Evolutionary conservation across 1,140 invertebrate genomes (phyloP).

Genomic region (Euwallacea similis): DNA sequence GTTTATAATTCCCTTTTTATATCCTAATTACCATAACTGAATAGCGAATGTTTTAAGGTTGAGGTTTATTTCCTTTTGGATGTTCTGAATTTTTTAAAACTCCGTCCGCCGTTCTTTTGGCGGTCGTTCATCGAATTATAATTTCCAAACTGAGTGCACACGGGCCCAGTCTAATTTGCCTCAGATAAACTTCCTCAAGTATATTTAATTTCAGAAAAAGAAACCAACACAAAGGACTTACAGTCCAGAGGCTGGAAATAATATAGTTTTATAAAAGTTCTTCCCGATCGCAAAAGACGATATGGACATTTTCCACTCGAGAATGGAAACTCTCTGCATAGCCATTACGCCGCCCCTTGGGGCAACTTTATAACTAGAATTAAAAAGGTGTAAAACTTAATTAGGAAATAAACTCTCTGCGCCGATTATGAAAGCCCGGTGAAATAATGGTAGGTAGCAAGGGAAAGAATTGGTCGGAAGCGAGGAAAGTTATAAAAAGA

Average conservation of each 20-base stretch:
- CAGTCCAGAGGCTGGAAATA: not conserved
- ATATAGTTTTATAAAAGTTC: slow-evolving; percentile 3
- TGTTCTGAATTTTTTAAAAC: slow-evolving; percentile 48
- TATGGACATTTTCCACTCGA: slow-evolving; percentile 4
- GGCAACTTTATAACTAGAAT: slow-evolving; percentile 43
- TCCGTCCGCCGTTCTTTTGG: slow-evolving; percentile 42
- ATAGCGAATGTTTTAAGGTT: slow-evolving; percentile 46
- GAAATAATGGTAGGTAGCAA: slow-evolving; percentile 33
- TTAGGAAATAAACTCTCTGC: slow-evolving; percentile 46
- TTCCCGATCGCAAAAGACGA: not conserved
- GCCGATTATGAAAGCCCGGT: slow-evolving; percentile 42
- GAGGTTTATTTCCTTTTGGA: slow-evolving; percentile 43
- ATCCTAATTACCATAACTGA: slow-evolving; percentile 52
- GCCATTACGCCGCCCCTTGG: not conserved
- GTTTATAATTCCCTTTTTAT: slow-evolving; percentile 55
- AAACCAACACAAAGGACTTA: slow-evolving; percentile 8
- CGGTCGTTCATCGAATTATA: slow-evolving; percentile 46
- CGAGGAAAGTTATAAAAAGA: slow-evolving; percentile 45
- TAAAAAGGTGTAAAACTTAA: slow-evolving; percentile 50
- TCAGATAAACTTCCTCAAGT: slow-evolving; percentile 33
- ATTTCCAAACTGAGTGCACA: slow-evolving; percentile 37
- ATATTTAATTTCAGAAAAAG: slow-evolving; percentile 30
- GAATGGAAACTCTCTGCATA: not conserved
- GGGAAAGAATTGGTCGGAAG: slow-evolving; percentile 37
- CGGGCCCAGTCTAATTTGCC: slow-evolving; percentile 31